Base-by-base conservation (phyloP, 35 echinoderm and acorn worm genomes). In the Lytechinus pictus region DNA sequence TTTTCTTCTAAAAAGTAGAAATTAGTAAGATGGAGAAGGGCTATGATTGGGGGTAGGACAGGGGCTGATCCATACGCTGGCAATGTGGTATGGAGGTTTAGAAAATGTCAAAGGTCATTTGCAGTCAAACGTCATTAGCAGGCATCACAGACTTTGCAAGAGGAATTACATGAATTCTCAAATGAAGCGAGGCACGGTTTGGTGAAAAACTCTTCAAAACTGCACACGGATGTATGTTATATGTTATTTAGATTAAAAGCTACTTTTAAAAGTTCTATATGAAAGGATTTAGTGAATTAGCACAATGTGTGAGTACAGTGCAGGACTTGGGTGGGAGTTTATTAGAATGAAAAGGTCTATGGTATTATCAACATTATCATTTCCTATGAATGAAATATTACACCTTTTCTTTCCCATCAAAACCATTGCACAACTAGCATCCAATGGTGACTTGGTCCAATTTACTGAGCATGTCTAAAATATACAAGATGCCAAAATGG, bases 1-100 rank as follows among this genome's bases (percentile, higher is more conserved):
- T 90, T 90, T 90, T 90, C 88, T 90, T 90, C 88, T 90, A 90
- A 44, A 87, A 79, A 79, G 66, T 79, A 79, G 19, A 79, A 79
- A 79, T 79, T 79, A 79, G 66, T 79, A 79, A 79, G 66, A 79
- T 79, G 66, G 19, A 79, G 66, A 24, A 79, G 66, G 66, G 19
- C 66, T 24, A n/a, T 79, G 66, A 79, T 79, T 79, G 66, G 66
- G 33, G 56, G 66, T 16, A 79, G 66, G 16, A n/a, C 16, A 6
- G 66, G n/a, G 4, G 2, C n/a, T 79, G 24, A 24, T 79, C 6
- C 19, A n/a, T 79, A 24, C 21, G 21, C 8, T 79, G 66, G 19
- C 19, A 79, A 24, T n/a, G 19, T 24, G 19, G 14, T 79, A 79
- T 24, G 4, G 66, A 14, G 66, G 14, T 79, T 21, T 21, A 71